These are phyloP conservation scores for Ylistrum balloti DNA, from an alignment of 1,140 invertebrate species.

Conservation along the genomic window DNA sequence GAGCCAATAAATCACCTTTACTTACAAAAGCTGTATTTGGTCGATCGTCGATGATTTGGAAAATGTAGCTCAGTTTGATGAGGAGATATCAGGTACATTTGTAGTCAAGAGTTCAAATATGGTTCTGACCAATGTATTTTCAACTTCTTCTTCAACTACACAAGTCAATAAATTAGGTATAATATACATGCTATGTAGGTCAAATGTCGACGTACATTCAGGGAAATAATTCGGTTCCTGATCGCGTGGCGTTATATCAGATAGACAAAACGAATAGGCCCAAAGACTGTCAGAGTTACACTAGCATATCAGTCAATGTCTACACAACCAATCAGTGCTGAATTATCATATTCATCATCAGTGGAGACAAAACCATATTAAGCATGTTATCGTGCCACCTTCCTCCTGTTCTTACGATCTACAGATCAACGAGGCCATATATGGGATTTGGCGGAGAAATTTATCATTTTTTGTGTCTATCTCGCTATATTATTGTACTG, in stretches of 20 bases:
- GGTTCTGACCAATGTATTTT: no score
- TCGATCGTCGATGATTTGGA: no score
- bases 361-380: neutral
- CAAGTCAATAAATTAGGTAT: neutral
- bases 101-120: no score
- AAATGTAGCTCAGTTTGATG: no score
- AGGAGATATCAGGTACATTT: no score
- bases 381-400: neutral
- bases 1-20: no score
- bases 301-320: neutral
- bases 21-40: no score
- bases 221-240: neutral
- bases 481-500: no score
- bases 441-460: neutral
- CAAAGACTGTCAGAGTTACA: neutral
- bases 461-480: no score
- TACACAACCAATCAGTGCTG: neutral
- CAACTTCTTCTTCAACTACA: no score
- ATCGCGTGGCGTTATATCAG: conserved; percentile 15
- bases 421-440: neutral
- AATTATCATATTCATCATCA: conserved; percentile 12
- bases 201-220: neutral
- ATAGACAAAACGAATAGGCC: neutral
- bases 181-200: neutral
- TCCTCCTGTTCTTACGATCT: neutral